These are phyloP conservation scores for Sinonovacula constricta DNA, from an alignment of 1,140 invertebrate genomes.

Conservation along the genomic window DNA sequence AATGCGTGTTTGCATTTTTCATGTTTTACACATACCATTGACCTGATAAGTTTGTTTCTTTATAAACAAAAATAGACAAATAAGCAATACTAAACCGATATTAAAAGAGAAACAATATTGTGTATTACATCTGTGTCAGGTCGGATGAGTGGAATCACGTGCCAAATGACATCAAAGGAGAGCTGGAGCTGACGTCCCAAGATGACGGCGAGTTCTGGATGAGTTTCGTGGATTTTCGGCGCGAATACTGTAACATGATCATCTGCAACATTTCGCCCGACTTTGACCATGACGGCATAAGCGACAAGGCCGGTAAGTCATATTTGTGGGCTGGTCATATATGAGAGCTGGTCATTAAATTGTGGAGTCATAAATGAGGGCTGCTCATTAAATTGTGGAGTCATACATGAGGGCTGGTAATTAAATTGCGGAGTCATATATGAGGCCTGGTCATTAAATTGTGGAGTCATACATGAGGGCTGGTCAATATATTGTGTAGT, in stretches of 20 bases:
- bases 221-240: conserved; percentile 65
- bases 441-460: no score
- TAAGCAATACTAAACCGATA: not conserved
- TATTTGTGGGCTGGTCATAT: no score
- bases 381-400: no score
- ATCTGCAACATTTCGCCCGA: conserved; percentile 72
- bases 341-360: no score
- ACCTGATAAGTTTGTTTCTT: not conserved
- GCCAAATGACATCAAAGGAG: conserved; percentile 53
- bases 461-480: no score
- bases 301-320: conserved; percentile 71
- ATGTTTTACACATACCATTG: not conserved
- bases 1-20: no score
- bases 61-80: not conserved
- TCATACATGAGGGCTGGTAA: no score
- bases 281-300: conserved; percentile 73
- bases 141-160: conserved; percentile 63
- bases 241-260: conserved; percentile 70
- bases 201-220: conserved; percentile 75
- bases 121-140: conserved; percentile 30
- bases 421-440: no score
- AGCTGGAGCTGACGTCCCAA: conserved; percentile 66
- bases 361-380: no score
- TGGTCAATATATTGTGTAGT: no score
- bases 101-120: not conserved